Conservation (phyloP, 2,888 invertebrate species). For the Apantesis nais region DNA sequence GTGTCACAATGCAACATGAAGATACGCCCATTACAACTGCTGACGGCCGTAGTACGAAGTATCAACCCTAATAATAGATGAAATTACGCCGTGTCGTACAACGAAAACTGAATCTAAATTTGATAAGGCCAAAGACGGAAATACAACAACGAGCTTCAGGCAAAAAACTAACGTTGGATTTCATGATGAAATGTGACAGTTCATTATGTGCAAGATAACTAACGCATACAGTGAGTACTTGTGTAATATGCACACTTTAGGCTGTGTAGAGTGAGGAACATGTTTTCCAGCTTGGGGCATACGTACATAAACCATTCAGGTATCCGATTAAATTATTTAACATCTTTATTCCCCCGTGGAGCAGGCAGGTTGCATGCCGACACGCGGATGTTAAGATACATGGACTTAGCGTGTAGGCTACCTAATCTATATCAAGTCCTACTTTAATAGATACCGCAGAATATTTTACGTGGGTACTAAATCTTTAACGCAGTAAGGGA, state of each 20-base stretch:
- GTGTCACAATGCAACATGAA: constrained; percentile 31
- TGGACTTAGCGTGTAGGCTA: constrained; percentile 58
- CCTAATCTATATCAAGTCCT: constrained; percentile 45
- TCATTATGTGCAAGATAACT: constrained; percentile 53
- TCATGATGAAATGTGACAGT: constrained; percentile 52
- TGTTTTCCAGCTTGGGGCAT: constrained; percentile 60
- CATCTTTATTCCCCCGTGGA: constrained; percentile 82
- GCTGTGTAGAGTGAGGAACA: constrained; percentile 44
- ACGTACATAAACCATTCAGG: constrained; percentile 75
- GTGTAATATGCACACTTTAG: constrained; percentile 47
- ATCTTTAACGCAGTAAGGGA: constrained; percentile 11
- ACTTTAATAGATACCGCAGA: constrained; percentile 8
- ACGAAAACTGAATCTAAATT: constrained; percentile 26
- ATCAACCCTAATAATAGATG: constrained; percentile 46
- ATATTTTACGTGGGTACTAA: constrained; percentile 11
- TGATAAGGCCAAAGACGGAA: constrained; percentile 30
- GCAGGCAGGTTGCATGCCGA: constrained; percentile 79
- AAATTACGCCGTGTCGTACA: constrained; percentile 24
- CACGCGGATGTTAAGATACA: constrained; percentile 76
- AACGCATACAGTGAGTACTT: constrained; percentile 44
- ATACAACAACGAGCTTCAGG: constrained; percentile 22
- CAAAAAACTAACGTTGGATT: constrained; percentile 48
- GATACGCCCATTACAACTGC: constrained; percentile 36
- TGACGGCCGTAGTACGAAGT: constrained; percentile 34
- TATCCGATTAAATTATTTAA: constrained; percentile 84